Evolutionary conservation across 2,888 invertebrate genomes (phyloP).

Genomic region (Resseliella maxima): DNA sequence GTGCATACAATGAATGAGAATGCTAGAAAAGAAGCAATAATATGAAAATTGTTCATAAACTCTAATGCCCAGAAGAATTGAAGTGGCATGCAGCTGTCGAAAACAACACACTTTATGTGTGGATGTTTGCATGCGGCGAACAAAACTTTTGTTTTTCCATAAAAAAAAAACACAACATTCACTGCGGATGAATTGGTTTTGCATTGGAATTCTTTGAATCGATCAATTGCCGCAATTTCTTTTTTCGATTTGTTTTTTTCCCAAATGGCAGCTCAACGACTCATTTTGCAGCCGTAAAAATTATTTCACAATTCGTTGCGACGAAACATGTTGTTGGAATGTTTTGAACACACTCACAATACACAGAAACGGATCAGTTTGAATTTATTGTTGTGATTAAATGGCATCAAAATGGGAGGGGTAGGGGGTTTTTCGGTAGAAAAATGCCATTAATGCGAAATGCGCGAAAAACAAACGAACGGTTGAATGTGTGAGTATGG

Average conservation of each 20-base stretch:
- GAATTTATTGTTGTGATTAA: no score
- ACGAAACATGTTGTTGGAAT: no score
- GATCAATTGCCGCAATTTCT: no score
- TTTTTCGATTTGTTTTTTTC: no score
- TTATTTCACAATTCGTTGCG: no score
- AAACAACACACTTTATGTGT: constrained; percentile 39
- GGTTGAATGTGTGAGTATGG: not conserved
- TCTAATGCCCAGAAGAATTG: constrained; percentile 21
- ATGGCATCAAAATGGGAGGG: no score
- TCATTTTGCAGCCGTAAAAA: no score
- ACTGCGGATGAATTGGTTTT: not conserved
- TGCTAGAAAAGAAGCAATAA: not conserved
- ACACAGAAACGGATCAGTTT: no score
- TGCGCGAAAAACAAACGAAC: not conserved
- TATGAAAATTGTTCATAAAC: not conserved
- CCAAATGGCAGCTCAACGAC: no score
- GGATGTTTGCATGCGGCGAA: not conserved
- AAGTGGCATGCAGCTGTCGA: constrained; percentile 5
- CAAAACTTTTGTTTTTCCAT: not conserved
- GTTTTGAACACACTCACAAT: no score
- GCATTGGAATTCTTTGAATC: not conserved
- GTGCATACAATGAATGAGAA: not conserved
- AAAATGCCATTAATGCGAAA: not conserved
- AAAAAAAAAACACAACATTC: not conserved
- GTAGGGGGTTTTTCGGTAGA: not conserved